These are phyloP conservation scores for Musca vetustissima DNA, from an alignment of 1,140 invertebrate species.

Conservation along the genomic window DNA sequence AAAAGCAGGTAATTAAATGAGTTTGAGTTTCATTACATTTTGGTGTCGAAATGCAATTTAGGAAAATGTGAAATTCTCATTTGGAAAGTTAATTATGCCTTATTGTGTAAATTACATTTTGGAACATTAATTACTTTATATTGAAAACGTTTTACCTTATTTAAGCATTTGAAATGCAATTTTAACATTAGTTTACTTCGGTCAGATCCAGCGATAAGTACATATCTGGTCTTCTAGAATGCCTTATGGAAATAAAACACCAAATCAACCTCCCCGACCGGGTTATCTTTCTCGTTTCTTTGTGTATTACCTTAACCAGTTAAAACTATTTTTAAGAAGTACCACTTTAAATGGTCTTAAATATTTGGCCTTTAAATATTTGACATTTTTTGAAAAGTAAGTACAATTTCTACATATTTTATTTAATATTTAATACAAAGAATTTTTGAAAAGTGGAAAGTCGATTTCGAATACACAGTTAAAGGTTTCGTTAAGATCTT, in stretches of 20 bases:
- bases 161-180: not conserved
- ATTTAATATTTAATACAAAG: not conserved
- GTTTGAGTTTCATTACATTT: not conserved
- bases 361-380: conserved; percentile 67
- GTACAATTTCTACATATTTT: not conserved
- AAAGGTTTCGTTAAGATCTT: too few species aligned
- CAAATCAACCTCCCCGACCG: not conserved
- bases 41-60: not conserved
- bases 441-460: not conserved
- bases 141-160: not conserved
- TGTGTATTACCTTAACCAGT: not conserved
- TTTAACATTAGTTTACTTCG: not conserved
- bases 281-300: not conserved
- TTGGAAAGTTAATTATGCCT: not conserved
- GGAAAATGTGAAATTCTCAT: not conserved
- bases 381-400: conserved; percentile 64
- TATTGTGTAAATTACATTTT: not conserved
- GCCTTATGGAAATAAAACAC: not conserved
- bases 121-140: not conserved
- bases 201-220: too few species aligned
- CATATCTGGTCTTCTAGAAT: too few species aligned
- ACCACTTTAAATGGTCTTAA: conserved; percentile 70
- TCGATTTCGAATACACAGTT: too few species aligned
- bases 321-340: conserved; percentile 59
- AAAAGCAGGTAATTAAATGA: conserved; percentile 23